Percentiles rank a stretch among this genome's conserved stretches.
These are phyloP conservation scores for Trissolcus basalis DNA, from an alignment of 1,140 invertebrate genomes.

Conservation along the genomic window DNA sequence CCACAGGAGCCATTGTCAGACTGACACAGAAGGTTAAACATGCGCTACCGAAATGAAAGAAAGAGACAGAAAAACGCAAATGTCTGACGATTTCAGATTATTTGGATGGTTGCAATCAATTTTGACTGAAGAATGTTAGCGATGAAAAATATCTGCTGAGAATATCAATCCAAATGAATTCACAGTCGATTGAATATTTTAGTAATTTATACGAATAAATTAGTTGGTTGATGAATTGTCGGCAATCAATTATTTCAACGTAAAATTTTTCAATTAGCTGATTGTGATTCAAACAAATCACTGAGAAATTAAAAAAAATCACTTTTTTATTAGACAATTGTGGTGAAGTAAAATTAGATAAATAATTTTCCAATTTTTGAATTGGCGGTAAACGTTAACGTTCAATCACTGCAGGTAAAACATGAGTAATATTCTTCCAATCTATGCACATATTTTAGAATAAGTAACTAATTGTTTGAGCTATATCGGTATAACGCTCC, in stretches of 20 bases:
- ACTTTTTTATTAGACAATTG: too few relatives aligned
- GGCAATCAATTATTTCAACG: too few relatives aligned
- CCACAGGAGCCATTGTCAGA: conserved; percentile 35
- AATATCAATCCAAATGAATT: conserved; percentile 23
- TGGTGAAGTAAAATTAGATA: too few relatives aligned
- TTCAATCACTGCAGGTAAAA: conserved; percentile 26
- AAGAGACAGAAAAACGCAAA: conserved; percentile 24
- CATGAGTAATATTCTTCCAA: conserved; percentile 31
- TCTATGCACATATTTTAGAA: conserved; percentile 50
- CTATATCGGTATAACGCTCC: conserved; percentile 28
- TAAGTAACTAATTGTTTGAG: conserved; percentile 35
- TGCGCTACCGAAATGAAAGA: conserved; percentile 43
- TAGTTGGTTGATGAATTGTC: too few relatives aligned
- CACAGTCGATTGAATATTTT: conserved; percentile 16
- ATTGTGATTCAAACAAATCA: conserved; percentile 8
- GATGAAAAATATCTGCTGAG: conserved; percentile 25
- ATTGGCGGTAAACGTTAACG: too few relatives aligned
- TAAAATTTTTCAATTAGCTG: too few relatives aligned
- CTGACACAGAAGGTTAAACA: conserved; percentile 45
- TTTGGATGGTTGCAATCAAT: conserved; percentile 26
- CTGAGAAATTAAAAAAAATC: too few relatives aligned
- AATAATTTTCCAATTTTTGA: too few relatives aligned
- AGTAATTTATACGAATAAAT: conserved; percentile 13
- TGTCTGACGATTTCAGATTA: conserved; percentile 18
- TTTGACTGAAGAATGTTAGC: conserved; percentile 12